Evolutionary conservation across 2,888 invertebrate genomes (phyloP).

Genomic region (Exephanes ischioxanthus): DNA sequence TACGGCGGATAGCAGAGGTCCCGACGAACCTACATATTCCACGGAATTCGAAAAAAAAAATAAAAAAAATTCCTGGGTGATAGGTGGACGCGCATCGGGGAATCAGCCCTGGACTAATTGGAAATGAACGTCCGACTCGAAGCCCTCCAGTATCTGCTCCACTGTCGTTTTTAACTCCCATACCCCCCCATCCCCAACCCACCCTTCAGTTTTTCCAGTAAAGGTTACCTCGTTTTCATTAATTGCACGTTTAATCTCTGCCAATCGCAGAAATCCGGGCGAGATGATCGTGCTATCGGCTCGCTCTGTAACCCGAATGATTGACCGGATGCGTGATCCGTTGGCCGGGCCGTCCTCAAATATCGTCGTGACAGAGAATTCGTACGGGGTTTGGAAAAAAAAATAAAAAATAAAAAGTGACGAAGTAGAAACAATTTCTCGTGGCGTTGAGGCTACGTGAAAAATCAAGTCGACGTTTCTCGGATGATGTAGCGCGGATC

Average conservation of each 20-base stretch:
- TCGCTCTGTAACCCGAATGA: slow-evolving; percentile 29
- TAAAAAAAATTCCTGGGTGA: slow-evolving; percentile 46
- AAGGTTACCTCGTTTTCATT: slow-evolving; percentile 66
- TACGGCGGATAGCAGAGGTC: slow-evolving; percentile 15
- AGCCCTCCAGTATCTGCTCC: slow-evolving; percentile 56
- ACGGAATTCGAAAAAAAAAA: slow-evolving; percentile 36
- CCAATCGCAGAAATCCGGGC: slow-evolving; percentile 59
- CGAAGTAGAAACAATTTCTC: background rate
- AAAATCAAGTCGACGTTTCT: slow-evolving; percentile 70
- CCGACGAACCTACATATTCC: slow-evolving; percentile 33
- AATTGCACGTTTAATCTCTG: slow-evolving; percentile 68
- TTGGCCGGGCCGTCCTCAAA: background rate
- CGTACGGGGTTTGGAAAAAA: background rate
- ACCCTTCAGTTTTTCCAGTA: slow-evolving; percentile 15
- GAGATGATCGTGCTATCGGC: slow-evolving; percentile 38
- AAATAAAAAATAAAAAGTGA: background rate
- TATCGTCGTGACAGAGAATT: background rate
- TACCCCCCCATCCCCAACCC: slow-evolving; percentile 22
- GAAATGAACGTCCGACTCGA: slow-evolving; percentile 66
- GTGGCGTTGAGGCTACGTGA: background rate
- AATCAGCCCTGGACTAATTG: slow-evolving; percentile 63
- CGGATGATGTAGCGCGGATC: slow-evolving; percentile 78
- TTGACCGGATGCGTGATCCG: slow-evolving; percentile 4
- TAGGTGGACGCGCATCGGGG: slow-evolving; percentile 59
- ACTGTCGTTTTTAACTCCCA: slow-evolving; percentile 47